Evolutionary conservation across 2,113 vertebrate genomes (phyloP).

Genomic region (Ovis aries): DNA sequence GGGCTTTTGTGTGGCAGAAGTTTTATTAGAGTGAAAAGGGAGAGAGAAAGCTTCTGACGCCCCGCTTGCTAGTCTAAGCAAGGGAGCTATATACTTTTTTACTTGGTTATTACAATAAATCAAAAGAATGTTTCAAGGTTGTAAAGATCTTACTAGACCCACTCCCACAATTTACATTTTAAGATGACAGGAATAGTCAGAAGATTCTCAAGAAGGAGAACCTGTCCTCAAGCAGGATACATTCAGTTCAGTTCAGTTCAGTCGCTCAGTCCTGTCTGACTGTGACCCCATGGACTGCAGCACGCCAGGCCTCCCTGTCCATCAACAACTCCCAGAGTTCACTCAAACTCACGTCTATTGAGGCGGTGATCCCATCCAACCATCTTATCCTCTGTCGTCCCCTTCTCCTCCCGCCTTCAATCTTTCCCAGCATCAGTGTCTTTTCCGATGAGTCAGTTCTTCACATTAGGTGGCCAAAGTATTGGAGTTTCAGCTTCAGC

Average conservation of each 20-base stretch:
- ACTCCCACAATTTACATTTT: background rate
- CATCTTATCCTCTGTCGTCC: background rate
- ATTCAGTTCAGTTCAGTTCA: background rate
- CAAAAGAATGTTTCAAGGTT: background rate
- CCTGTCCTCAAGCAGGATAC: background rate
- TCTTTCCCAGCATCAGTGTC: background rate
- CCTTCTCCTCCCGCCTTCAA: background rate
- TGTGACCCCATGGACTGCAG: background rate
- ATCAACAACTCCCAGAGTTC: background rate
- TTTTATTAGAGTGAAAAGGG: background rate
- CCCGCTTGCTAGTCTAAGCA: background rate
- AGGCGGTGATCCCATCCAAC: background rate
- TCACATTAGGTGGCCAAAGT: background rate
- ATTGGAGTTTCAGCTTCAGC: background rate
- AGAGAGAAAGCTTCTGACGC: background rate
- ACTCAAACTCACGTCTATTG: background rate
- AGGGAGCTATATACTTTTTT: background rate
- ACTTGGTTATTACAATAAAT: background rate
- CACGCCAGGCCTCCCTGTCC: background rate
- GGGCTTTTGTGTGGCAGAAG: background rate
- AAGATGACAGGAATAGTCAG: background rate
- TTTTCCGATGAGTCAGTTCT: background rate
- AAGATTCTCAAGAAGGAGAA: background rate
- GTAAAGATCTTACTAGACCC: background rate
- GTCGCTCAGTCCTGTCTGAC: fast-evolving